Evolutionary conservation across 2,888 invertebrate species (phyloP), one percentile per base, ranked within the genome.

Genomic region (Lepidocyrtinus sp.): DNA sequence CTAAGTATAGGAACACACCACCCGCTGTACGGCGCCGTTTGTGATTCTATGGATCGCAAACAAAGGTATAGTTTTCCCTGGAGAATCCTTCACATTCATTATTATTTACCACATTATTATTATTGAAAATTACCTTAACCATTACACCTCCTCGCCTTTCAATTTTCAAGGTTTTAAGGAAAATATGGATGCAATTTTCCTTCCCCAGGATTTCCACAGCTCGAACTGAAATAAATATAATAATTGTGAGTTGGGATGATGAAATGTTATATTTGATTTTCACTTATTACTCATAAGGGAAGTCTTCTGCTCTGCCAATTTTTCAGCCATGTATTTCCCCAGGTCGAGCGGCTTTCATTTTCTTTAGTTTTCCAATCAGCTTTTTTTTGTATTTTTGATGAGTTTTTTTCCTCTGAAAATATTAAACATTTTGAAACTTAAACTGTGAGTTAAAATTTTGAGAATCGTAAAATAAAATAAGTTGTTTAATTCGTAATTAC

Each of bases 11-110:
- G 84, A 87, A 90, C 1, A 89, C 89, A 15, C 90, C 90, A 65
- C 90, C 90, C 1, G 89, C 88, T 2, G 89, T 90, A 27, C 90
- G 86, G n/a, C 89, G 87, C 55, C 90, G 85, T 2, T 82, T 81
- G 5, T 89, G 88, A 87, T 89, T 88, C 89, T 89, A 36, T 12
- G 12, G 12, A n/a, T n/a, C n/a, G n/a, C n/a, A n/a, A n/a, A n/a
- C n/a, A n/a, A n/a, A n/a, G n/a, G n/a, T n/a, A n/a, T n/a, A n/a
- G n/a, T n/a, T n/a, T n/a, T n/a, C n/a, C n/a, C n/a, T n/a, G n/a
- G n/a, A n/a, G n/a, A n/a, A n/a, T n/a, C n/a, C n/a, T n/a, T n/a
- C n/a, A n/a, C n/a, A n/a, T n/a, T n/a, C n/a, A n/a, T n/a, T n/a
- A n/a, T n/a, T n/a, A n/a, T n/a, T n/a, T n/a, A n/a, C n/a, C n/a